Percentiles rank a stretch among this genome's conserved stretches.
These are phyloP conservation scores for Protaetia brevitarsis DNA, from an alignment of 1,140 invertebrate species.

Conservation along the genomic window DNA sequence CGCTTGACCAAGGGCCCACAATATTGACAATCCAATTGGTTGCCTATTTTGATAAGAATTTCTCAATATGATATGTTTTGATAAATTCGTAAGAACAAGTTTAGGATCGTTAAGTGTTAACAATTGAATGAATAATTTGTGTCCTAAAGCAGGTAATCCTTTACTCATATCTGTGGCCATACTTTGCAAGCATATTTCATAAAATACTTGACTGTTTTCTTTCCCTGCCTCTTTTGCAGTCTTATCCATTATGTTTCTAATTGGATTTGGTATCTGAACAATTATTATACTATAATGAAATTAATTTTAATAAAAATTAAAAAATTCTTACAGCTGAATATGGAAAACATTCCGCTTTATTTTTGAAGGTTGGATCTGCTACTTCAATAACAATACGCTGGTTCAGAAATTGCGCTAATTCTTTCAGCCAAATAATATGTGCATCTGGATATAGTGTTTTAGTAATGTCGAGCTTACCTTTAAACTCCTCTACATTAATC, in stretches of 20 bases:
- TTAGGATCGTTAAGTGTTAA: slow-evolving; percentile 63
- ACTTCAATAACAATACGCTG: slow-evolving; percentile 60
- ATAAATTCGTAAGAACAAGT: slow-evolving; percentile 58
- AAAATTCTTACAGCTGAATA: slow-evolving; percentile 33
- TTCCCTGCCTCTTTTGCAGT: slow-evolving; percentile 56
- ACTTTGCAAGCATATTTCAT: slow-evolving; percentile 60
- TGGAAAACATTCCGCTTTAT: slow-evolving; percentile 52
- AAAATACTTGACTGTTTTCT: slow-evolving; percentile 59
- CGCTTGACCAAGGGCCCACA: slow-evolving; percentile 77
- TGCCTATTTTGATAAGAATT: slow-evolving; percentile 78
- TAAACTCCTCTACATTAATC: slow-evolving; percentile 59
- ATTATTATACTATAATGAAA: slow-evolving; percentile 32
- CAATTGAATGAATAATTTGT: slow-evolving; percentile 68
- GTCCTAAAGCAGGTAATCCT: slow-evolving; percentile 60
- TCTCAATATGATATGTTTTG: slow-evolving; percentile 61
- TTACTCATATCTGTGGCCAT: slow-evolving; percentile 66
- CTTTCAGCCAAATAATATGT: slow-evolving; percentile 62
- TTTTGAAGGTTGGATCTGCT: slow-evolving; percentile 57
- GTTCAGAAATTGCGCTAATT: slow-evolving; percentile 61
- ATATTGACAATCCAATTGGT: slow-evolving; percentile 68
- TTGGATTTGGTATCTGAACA: slow-evolving; percentile 53
- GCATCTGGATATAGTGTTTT: slow-evolving; percentile 60
- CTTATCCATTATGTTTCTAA: slow-evolving; percentile 55
- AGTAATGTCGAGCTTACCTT: slow-evolving; percentile 51
- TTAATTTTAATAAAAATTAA: neutral